These are phyloP conservation scores for Poecilobothrus nobilitatus DNA, from an alignment of 2,888 invertebrate genomes.

Conservation along the genomic window DNA sequence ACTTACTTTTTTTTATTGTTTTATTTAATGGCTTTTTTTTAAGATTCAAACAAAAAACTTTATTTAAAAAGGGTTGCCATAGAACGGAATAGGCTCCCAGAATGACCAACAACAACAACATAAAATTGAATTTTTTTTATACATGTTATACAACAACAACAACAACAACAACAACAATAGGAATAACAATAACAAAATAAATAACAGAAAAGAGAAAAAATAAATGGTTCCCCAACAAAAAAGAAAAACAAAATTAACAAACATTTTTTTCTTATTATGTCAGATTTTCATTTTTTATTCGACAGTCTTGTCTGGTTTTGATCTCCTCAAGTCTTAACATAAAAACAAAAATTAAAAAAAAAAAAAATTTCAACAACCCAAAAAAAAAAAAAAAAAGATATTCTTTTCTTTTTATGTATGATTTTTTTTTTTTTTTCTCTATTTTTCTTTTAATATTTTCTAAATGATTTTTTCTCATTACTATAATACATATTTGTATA, in stretches of 20 bases:
- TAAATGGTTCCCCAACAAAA: background rate
- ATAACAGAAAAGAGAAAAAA: background rate
- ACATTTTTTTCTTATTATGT: background rate
- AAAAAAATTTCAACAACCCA: background rate
- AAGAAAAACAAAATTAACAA: background rate
- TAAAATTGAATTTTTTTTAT: background rate
- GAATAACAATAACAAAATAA: too few relatives aligned
- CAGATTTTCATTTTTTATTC: background rate
- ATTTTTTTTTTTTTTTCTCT: too few relatives aligned
- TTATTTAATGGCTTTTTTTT: slow-evolving; percentile 1
- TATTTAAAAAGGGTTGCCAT: slow-evolving; percentile 6
- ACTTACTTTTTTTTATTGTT: background rate
- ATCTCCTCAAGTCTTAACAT: too few relatives aligned
- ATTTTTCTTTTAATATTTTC: too few relatives aligned
- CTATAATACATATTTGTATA: background rate
- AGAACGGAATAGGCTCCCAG: slow-evolving; percentile 6
- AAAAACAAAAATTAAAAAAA: background rate
- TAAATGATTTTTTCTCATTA: too few relatives aligned
- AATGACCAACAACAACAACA: slow-evolving; percentile 4
- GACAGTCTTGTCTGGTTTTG: background rate
- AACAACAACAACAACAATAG: too few relatives aligned
- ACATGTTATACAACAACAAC: too few relatives aligned
- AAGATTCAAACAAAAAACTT: background rate
- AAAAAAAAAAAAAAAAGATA: background rate
- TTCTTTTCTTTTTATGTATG: too few relatives aligned